These are phyloP conservation scores for Orycteropus afer DNA, from an alignment of 2,113 vertebrate genomes.

Conservation along the genomic window DNA sequence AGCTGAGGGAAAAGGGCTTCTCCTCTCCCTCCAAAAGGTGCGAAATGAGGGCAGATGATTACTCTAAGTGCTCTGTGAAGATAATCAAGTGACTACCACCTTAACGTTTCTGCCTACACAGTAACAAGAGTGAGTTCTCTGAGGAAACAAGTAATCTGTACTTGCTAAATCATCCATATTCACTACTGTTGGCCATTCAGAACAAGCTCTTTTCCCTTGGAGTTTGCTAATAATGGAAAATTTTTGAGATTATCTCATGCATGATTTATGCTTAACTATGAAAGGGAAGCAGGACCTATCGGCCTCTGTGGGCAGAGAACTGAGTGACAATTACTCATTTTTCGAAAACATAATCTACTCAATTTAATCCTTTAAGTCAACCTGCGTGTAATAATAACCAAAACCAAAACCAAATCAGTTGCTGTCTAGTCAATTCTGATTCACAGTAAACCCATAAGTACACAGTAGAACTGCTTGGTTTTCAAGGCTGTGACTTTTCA, in stretches of 20 bases:
- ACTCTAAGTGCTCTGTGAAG: not conserved
- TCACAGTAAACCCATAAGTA: too few species aligned
- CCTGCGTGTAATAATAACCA: too few species aligned
- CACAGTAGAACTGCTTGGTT: too few species aligned
- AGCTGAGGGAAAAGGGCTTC: not conserved
- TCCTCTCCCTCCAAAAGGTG: not conserved
- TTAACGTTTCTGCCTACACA: not conserved
- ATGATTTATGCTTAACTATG: not conserved
- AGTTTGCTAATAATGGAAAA: not conserved
- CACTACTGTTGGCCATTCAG: not conserved
- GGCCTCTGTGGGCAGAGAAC: not conserved
- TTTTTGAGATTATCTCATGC: not conserved
- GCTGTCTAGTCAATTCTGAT: too few species aligned
- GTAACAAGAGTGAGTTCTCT: not conserved
- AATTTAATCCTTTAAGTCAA: not conserved
- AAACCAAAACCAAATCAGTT: too few species aligned
- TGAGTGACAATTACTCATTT: not conserved
- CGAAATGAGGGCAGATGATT: not conserved
- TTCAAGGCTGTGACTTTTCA: too few species aligned
- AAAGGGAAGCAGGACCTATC: not conserved
- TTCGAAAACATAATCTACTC: not conserved
- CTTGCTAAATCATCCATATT: slow-evolving; percentile 15
- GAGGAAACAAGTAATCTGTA: not conserved
- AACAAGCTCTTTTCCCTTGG: not conserved
- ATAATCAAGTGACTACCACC: not conserved